Conservation (phyloP, 2,797 vertebrate genomes). For the Myioborus miniatus region DNA sequence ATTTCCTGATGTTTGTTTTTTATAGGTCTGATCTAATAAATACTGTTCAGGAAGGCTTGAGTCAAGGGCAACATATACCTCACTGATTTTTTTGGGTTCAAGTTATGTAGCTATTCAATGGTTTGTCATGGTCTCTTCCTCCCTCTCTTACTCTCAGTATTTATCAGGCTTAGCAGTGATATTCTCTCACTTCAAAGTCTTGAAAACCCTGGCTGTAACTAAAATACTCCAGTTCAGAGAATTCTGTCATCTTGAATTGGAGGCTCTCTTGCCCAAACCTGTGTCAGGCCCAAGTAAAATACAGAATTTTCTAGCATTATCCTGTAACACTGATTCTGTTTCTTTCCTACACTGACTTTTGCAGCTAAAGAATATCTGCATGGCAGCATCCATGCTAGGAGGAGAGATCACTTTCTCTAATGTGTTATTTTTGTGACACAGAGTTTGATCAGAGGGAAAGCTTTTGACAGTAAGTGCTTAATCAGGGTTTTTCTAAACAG, state of each 20-base stretch:
- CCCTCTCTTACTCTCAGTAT: not conserved
- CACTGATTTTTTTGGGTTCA: not conserved
- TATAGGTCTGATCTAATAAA: not conserved
- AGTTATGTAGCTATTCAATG: not conserved
- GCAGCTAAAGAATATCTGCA: not conserved
- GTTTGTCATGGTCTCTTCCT: not conserved
- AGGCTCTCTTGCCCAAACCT: not conserved
- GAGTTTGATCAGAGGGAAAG: not conserved
- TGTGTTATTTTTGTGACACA: not conserved
- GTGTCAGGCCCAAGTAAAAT: not conserved
- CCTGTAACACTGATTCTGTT: not conserved
- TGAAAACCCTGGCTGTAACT: not conserved
- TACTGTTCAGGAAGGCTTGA: not conserved
- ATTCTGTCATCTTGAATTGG: not conserved
- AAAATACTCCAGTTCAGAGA: not conserved
- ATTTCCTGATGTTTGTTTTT: not conserved
- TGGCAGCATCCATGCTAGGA: not conserved
- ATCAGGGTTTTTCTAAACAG: not conserved
- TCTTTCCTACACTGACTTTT: not conserved
- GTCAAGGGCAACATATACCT: not conserved
- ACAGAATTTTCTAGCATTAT: not conserved
- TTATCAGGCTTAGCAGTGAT: not conserved
- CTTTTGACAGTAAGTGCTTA: constrained; percentile 9
- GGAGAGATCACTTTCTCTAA: not conserved
- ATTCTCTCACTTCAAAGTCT: not conserved